These are phyloP conservation scores for Cyclura pinguis DNA, from an alignment of 2,797 vertebrate species.

Conservation along the genomic window DNA sequence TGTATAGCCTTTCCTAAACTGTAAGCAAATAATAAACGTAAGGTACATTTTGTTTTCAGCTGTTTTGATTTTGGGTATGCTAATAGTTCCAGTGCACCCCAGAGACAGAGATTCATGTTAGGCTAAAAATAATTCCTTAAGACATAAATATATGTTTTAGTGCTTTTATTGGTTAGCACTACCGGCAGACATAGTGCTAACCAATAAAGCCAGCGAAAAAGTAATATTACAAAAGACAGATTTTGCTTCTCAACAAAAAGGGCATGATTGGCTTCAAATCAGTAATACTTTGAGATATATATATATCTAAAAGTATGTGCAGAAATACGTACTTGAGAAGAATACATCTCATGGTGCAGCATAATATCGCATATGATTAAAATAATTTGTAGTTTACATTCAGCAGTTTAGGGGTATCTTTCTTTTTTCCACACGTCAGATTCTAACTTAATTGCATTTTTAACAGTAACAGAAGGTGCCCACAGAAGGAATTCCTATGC, in stretches of 20 bases:
- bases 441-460: background rate
- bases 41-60: background rate
- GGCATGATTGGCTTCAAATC: background rate
- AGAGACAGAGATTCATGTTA: background rate
- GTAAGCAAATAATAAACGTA: background rate
- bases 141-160: background rate
- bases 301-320: background rate
- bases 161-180: conserved; percentile 1
- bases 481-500: background rate
- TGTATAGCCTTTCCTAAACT: too few relatives aligned
- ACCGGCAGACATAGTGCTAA: conserved; percentile 4
- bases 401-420: background rate
- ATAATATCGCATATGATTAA: background rate
- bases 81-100: background rate
- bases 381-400: background rate
- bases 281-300: background rate
- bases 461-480: background rate
- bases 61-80: background rate
- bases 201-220: background rate
- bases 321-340: background rate
- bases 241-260: background rate
- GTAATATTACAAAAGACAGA: background rate
- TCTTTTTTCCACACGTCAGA: background rate
- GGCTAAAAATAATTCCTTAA: background rate
- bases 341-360: background rate